Evolutionary conservation across 2,113 vertebrate genomes (phyloP), one percentile per base, ranked within the genome.

Genomic region (Irena cyanogastra): DNA sequence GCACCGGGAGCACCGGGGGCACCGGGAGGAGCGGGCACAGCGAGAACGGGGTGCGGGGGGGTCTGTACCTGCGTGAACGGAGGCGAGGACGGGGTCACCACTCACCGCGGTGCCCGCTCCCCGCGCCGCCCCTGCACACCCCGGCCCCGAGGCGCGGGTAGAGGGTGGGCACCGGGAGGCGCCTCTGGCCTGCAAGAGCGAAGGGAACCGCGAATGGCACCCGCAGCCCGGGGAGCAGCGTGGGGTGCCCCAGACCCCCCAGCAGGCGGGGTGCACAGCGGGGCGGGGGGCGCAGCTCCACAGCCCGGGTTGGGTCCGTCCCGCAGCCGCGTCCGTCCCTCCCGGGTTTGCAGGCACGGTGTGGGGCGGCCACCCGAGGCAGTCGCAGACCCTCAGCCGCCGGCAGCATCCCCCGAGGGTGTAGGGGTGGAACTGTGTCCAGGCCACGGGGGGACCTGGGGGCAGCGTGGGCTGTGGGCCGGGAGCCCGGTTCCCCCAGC

Each of bases 381-480:
- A 7, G 50, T 7, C 21, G 1, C 17, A 2, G n/a, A 5, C 6
- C 70, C 6, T 4, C 47, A 1, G 35, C 33, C 5, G 35, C 42
- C 13, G 11, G 60, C 56, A 44, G 61, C 77, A 7, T 35, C 86
- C 31, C 59, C 10, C 2, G 24, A 19, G 59, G 17, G 22, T 8
- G 28, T 1, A 4, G 18, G 54, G 22, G 1, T 4, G 14, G 76
- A 37, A 63, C 23, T 0, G 60, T 17, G 15, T 14, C 8, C 28
- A 8, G 53, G 9, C 24, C 9, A 4, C 2, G 12, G 35, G 5
- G 23, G 42, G 2, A 31, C 0, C 4, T 13, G 6, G n/a, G n/a
- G n/a, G 9, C 11, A 28, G 24, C 1, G 0, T 0, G 71, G 28
- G 68, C n/a, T 30, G 28, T 3, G 5, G 65, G n/a, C 11, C 1